Percentiles rank a stretch among this genome's conserved stretches.
phyloP scores from a whole-genome alignment of 2,797 vertebrate genomes.

The Amazonetta brasiliensis region DNA sequence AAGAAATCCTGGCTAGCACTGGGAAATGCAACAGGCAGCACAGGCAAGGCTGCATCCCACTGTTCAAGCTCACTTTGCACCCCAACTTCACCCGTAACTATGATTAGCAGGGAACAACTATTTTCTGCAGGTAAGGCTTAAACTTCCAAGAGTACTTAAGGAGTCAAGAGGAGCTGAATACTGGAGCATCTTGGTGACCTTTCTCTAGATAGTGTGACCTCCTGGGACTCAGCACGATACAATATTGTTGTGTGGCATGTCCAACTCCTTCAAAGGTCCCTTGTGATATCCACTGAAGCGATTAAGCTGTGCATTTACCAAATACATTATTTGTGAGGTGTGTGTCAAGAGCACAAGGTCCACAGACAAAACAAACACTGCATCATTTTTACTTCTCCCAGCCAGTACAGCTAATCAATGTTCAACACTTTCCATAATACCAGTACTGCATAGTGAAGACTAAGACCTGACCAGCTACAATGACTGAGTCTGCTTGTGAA shows the following conservation, averaged over 20 bases:
- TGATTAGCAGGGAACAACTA: accelerated
- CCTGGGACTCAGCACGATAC: accelerated
- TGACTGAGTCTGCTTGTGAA: neutral
- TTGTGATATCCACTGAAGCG: accelerated
- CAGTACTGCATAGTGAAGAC: neutral
- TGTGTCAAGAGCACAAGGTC: neutral
- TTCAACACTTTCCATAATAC: neutral
- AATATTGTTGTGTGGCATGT: accelerated
- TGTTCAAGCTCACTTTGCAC: neutral
- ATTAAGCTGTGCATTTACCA: neutral
- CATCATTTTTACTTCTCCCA: neutral
- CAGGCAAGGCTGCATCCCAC: neutral
- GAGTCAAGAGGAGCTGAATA: neutral
- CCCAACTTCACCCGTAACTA: neutral
- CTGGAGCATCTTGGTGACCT: neutral
- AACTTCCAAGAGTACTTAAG: neutral
- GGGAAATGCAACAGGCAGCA: neutral
- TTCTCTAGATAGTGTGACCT: neutral
- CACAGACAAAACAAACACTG: neutral
- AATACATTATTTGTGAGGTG: accelerated
- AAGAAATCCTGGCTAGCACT: neutral
- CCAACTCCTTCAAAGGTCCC: too few species aligned
- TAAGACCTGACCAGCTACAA: neutral
- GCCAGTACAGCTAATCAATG: neutral
- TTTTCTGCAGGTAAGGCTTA: neutral